These are phyloP conservation scores for Spheniscus mendiculus DNA, from an alignment of 2,113 vertebrate species.

Conservation along the genomic window DNA sequence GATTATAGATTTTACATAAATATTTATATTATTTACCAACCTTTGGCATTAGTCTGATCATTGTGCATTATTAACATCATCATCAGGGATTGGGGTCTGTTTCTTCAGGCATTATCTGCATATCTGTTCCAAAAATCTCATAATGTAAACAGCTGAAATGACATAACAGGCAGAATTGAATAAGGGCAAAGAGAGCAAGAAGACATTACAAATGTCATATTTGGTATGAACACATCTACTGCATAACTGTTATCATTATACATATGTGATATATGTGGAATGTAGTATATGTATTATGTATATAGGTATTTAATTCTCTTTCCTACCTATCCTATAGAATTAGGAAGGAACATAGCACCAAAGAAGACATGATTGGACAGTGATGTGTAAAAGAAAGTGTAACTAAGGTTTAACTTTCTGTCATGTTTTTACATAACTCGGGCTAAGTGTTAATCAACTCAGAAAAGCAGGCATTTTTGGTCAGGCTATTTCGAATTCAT, in stretches of 20 bases:
- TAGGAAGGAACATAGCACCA: background rate
- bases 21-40: background rate
- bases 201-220: background rate
- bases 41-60: background rate
- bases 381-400: background rate
- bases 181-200: background rate
- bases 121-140: background rate
- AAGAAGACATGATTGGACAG: background rate
- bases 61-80: background rate
- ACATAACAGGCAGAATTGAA: background rate
- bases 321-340: background rate
- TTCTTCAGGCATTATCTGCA: background rate
- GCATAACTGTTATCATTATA: background rate
- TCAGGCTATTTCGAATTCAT: background rate
- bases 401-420: background rate
- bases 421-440: background rate
- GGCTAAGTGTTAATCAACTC: background rate
- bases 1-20: background rate
- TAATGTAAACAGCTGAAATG: background rate
- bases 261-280: background rate
- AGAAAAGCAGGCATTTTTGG: slow-evolving; percentile 26
- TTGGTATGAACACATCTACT: background rate
- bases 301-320: background rate
- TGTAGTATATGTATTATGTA: background rate
- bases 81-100: background rate